These are phyloP conservation scores for Acromyrmex charruanus DNA, from an alignment of 1,140 invertebrate species.

Conservation along the genomic window DNA sequence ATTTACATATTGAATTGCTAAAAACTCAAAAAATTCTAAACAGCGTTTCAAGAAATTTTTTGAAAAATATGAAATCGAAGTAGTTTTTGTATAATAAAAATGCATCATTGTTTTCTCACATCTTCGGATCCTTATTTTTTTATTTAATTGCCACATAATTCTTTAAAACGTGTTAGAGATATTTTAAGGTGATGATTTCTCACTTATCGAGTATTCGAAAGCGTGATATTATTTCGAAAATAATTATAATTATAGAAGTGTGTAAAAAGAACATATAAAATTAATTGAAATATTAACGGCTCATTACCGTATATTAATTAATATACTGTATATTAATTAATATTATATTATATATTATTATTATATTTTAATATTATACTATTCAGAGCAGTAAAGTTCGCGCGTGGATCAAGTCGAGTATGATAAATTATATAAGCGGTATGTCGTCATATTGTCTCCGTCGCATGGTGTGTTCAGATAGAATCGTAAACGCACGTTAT, in stretches of 20 bases:
- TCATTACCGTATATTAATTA: neutral
- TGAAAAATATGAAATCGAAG: neutral
- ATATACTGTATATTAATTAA: too few relatives aligned
- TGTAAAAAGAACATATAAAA: neutral
- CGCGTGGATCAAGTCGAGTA: neutral
- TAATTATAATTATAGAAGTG: neutral
- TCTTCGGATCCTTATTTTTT: neutral
- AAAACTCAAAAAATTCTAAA: neutral
- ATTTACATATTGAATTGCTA: neutral
- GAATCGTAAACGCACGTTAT: constrained; percentile 15
- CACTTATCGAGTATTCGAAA: neutral
- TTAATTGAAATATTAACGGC: constrained; percentile 33
- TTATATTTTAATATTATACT: neutral
- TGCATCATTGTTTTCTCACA: neutral
- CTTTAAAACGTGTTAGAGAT: neutral
- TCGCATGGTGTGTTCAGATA: constrained; percentile 7
- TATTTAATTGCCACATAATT: neutral
- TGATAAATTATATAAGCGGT: constrained; percentile 22
- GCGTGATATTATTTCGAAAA: neutral
- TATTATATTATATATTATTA: too few relatives aligned
- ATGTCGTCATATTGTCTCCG: neutral
- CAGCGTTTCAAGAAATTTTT: neutral
- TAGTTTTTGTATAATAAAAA: neutral
- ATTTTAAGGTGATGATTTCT: neutral
- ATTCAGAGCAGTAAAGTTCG: neutral